Conservation (phyloP, 2,888 invertebrate species). For the Apomyelois bistriatella region DNA sequence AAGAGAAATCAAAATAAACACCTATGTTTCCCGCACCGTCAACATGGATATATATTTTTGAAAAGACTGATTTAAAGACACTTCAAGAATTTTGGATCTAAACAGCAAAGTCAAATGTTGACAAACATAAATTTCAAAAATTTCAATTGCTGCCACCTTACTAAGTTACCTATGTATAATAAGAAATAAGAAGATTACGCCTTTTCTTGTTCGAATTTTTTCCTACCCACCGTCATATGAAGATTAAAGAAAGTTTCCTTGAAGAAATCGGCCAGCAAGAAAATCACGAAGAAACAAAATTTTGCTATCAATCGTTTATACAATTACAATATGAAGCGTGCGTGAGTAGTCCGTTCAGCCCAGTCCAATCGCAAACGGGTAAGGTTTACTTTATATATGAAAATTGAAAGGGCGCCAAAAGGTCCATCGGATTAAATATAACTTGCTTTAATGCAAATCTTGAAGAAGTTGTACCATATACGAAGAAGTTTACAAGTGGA, state of each 20-base stretch:
- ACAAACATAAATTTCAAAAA: too few relatives aligned
- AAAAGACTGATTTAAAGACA: too few relatives aligned
- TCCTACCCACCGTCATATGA: neutral
- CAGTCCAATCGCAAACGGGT: slow-evolving; percentile 64
- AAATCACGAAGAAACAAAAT: slow-evolving; percentile 6
- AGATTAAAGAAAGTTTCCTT: neutral
- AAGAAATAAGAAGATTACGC: neutral
- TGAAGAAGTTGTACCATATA: neutral
- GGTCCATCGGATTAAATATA: slow-evolving; percentile 48
- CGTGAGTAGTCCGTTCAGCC: slow-evolving; percentile 64
- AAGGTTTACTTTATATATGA: slow-evolving; percentile 44
- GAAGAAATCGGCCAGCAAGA: neutral
- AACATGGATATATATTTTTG: too few relatives aligned
- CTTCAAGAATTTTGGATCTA: too few relatives aligned
- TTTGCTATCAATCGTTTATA: neutral
- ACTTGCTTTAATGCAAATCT: slow-evolving; percentile 6
- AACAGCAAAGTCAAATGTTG: too few relatives aligned
- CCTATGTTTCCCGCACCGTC: neutral
- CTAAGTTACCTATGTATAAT: neutral
- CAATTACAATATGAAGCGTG: slow-evolving; percentile 25
- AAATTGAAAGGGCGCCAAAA: slow-evolving; percentile 42
- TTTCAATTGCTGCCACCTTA: too few relatives aligned
- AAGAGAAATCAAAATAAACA: neutral
- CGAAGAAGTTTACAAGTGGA: neutral
- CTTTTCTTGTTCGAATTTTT: neutral